Base-by-base conservation (phyloP, 2,113 vertebrate genomes). In the Girardinichthys multiradiatus region DNA sequence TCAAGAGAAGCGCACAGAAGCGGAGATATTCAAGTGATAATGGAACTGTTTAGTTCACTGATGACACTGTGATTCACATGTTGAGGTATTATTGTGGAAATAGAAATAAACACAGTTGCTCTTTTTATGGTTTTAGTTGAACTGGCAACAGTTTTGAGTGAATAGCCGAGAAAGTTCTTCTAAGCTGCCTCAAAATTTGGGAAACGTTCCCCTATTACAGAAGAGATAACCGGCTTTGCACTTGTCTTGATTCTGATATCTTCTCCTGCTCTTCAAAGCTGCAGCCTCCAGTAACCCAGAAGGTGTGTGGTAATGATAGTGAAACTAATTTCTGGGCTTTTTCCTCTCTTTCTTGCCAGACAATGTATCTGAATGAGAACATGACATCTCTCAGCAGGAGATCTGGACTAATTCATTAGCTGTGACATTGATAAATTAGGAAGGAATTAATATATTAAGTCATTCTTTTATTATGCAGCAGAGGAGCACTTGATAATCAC, bases 381-480 rank as follows among this genome's bases (percentile, higher is more conserved):
- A 82, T 60, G 79, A 70, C 82, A 81, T 75, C 70, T 70, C 87
- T 83, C 84, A 90, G 83, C 91, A 78, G 76, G 88, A 79, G 81
- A 81, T 86, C 45, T 57, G 69, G 83, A 86, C 76, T 89, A 90
- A 93, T 92, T 93, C 86, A 89, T 92, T 89, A 90, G 77, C 72
- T 57, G 29, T 86, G 90, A 93, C 91, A 86, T 68, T 90, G 92
- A 94, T 92, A 82, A 92, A 93, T 93, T 89, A 91, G 77, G 48
- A 71, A 81, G 81, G 76, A 89, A 92, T 94, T 92, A 80, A 82
- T 89, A 85, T 81, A 89, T 92, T 58, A 87, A 88, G 74, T 80
- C 80, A 87, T 57, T 91, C 7, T 91, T 92, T 87, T 84, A 86
- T 78, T 73, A 73, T 77, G 70, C 75, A 79, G 80, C 65, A 51